Evolutionary conservation across 2,888 invertebrate genomes (phyloP).

Genomic region (Drosophila suboccidentalis): DNA sequence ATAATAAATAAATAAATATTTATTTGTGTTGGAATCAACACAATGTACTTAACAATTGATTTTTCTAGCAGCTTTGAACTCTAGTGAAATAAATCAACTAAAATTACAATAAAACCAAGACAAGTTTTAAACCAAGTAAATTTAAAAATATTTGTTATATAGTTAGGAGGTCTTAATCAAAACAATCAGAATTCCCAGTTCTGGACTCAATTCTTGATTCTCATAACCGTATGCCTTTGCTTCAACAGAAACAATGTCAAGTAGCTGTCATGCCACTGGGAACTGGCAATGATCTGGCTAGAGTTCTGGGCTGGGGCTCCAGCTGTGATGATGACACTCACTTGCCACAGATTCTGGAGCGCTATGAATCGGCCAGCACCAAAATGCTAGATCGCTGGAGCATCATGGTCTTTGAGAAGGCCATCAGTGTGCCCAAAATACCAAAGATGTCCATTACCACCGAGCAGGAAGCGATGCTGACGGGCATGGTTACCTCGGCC

Average conservation of each 20-base stretch:
- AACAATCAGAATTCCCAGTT: too few relatives aligned
- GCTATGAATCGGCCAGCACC: conserved; percentile 98
- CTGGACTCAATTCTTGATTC: too few relatives aligned
- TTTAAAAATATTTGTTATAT: too few relatives aligned
- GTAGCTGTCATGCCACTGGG: conserved; percentile 97
- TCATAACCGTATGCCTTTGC: background rate
- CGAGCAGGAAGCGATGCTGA: conserved; percentile 86
- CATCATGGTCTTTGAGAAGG: conserved; percentile 96
- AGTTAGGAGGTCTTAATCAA: too few relatives aligned
- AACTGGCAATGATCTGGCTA: conserved; percentile 97
- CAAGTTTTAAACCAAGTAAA: too few relatives aligned
- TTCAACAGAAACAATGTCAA: conserved; percentile 93
- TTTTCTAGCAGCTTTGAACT: too few relatives aligned
- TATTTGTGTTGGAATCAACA: too few relatives aligned
- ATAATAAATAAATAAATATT: too few relatives aligned
- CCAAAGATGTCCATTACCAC: conserved; percentile 86
- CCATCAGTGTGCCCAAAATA: conserved; percentile 88
- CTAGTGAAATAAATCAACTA: too few relatives aligned
- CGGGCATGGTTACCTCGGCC: conserved; percentile 92
- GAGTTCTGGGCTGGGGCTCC: conserved; percentile 98
- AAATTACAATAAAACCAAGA: too few relatives aligned
- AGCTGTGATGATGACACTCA: conserved; percentile 98
- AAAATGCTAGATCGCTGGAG: conserved; percentile 99
- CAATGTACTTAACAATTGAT: too few relatives aligned
- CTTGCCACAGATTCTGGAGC: conserved; percentile 95